Conservation (phyloP, 2,113 vertebrate species). For the Xiphophorus maculatus region DNA sequence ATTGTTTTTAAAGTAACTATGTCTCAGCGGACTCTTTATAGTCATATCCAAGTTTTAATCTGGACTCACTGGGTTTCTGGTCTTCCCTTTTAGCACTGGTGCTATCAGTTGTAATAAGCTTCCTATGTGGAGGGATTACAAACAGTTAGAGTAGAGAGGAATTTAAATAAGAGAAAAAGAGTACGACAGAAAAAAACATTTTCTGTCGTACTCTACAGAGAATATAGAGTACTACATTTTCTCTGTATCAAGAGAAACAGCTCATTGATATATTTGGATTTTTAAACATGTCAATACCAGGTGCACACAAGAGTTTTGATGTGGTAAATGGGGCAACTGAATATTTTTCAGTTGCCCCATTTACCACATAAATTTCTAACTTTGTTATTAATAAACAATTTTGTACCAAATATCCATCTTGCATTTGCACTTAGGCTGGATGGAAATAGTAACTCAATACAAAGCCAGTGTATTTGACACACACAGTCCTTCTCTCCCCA, state of each 20-base stretch:
- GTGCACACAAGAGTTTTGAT: not conserved
- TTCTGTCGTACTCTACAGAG: not conserved
- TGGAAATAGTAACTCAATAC: conserved; percentile 12
- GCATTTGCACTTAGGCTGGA: not conserved
- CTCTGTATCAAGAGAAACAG: not conserved
- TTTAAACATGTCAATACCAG: not conserved
- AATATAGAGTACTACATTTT: not conserved
- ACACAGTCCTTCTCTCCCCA: conserved; percentile 8
- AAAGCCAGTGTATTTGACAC: conserved; percentile 4
- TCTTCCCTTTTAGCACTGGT: conserved; percentile 12
- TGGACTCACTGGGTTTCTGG: conserved; percentile 3
- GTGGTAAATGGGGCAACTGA: not conserved
- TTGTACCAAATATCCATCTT: not conserved
- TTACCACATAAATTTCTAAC: not conserved
- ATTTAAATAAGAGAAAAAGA: conserved; percentile 1
- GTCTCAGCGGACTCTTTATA: conserved; percentile 18
- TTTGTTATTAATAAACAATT: not conserved
- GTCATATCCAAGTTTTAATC: conserved; percentile 8
- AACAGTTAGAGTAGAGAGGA: conserved; percentile 18
- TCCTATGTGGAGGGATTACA: conserved; percentile 16
- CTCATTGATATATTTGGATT: not conserved
- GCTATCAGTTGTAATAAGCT: conserved; percentile 1
- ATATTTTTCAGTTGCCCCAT: not conserved
- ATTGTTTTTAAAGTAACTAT: conserved; percentile 14
- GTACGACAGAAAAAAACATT: not conserved